A percentile compares a stretch with the other conserved stretches of the same genome.
Conservation (phyloP, 1,140 invertebrate species). For the Drosophila elegans region DNA sequence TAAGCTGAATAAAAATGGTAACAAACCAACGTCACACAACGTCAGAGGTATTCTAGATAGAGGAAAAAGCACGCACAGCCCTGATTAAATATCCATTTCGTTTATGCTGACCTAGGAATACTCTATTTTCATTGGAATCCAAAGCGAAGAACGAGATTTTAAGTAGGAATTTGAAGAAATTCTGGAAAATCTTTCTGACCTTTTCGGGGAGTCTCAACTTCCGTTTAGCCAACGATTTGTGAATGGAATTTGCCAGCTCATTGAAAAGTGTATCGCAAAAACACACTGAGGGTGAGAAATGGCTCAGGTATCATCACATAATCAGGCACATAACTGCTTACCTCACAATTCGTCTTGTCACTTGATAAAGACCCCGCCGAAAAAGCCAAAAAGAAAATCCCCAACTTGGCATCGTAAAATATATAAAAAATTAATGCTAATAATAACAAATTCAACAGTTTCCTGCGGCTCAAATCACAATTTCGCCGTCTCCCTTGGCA, state of each 20-base stretch:
- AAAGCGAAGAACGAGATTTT: neutral
- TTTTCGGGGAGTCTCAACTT: conserved; percentile 39
- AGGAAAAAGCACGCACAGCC: conserved; percentile 14
- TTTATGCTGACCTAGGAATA: conserved; percentile 3
- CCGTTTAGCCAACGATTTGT: conserved; percentile 37
- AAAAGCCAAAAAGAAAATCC: conserved; percentile 32
- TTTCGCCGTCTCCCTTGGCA: conserved; percentile 9
- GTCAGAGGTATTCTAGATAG: conserved; percentile 8
- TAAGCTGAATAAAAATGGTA: conserved; percentile 7
- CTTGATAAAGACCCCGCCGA: conserved; percentile 39
- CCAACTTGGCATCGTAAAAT: conserved; percentile 27
- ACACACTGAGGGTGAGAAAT: conserved; percentile 31
- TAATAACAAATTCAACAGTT: conserved; percentile 61
- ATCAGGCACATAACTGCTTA: conserved; percentile 57
- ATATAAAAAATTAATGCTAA: conserved; percentile 51
- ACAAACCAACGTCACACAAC: conserved; percentile 11
- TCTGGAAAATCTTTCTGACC: conserved; percentile 31
- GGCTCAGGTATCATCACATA: conserved; percentile 52
- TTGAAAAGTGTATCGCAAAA: conserved; percentile 36
- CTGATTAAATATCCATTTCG: conserved; percentile 1
- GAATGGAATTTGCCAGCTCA: conserved; percentile 57
- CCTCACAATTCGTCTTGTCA: conserved; percentile 49
- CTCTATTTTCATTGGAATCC: conserved; percentile 9
- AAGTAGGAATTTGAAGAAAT: conserved; percentile 8
- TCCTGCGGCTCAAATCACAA: conserved; percentile 41